Evolutionary conservation across 1,140 invertebrate genomes (phyloP).

Genomic region (Macrotrachela quadricornifera): DNA sequence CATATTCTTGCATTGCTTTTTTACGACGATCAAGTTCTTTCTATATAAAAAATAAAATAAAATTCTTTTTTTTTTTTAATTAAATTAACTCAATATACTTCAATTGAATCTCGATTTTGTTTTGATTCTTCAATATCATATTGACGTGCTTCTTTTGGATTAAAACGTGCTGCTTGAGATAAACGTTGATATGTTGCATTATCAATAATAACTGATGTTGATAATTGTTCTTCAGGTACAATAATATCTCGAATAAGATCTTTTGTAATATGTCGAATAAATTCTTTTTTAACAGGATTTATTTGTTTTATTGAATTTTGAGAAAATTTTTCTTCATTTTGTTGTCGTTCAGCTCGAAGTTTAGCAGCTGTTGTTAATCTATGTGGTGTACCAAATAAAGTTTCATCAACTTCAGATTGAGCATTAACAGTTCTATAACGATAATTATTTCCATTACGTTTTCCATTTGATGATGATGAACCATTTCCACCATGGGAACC

Average conservation of each 20-base stretch:
- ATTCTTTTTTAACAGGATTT: conserved; percentile 17
- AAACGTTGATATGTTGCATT: conserved; percentile 3
- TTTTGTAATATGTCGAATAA: conserved; percentile 27
- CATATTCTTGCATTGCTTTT: conserved; percentile 23
- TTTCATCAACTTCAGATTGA: conserved; percentile 20
- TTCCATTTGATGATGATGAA: too few species aligned
- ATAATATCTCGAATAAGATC: conserved; percentile 27
- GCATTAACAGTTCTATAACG: conserved; percentile 3
- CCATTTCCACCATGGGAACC: too few species aligned
- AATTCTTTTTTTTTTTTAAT: background rate
- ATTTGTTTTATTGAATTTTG: background rate
- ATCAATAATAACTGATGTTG: conserved; percentile 4
- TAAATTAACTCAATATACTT: background rate
- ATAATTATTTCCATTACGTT: too few species aligned
- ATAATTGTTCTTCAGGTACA: background rate
- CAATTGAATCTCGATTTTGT: background rate
- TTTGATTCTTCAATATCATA: background rate
- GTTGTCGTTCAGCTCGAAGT: conserved; percentile 15
- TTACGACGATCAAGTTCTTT: conserved; percentile 20
- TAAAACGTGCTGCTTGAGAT: background rate
- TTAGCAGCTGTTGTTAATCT: conserved; percentile 16
- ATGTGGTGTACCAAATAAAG: conserved; percentile 23
- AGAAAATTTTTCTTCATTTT: conserved; percentile 11
- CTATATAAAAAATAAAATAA: conserved; percentile 11
- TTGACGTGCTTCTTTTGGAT: background rate